Evolutionary conservation across 2,888 invertebrate species (phyloP).

Genomic region (Syritta pipiens): DNA sequence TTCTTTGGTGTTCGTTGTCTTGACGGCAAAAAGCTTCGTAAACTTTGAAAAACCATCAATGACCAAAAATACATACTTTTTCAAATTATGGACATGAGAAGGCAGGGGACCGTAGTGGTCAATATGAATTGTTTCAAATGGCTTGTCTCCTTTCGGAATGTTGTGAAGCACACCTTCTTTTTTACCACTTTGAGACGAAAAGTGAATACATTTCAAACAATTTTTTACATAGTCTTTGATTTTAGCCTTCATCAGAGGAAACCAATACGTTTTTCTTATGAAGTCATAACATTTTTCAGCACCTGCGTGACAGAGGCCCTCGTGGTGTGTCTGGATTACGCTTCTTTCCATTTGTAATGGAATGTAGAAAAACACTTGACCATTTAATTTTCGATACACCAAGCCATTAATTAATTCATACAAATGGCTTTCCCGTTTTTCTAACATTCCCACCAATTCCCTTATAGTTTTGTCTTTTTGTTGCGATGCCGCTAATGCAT

Average conservation of each 20-base stretch:
- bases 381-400: slow-evolving; percentile 31
- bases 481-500: slow-evolving; percentile 31
- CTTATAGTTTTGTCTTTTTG: slow-evolving; percentile 60
- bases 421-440: slow-evolving; percentile 38
- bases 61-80: slow-evolving; percentile 63
- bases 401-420: slow-evolving; percentile 50
- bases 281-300: slow-evolving; percentile 71
- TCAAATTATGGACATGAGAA: slow-evolving; percentile 64
- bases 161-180: too few relatives aligned
- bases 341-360: too few relatives aligned
- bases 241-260: slow-evolving; percentile 43
- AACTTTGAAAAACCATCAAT: too few relatives aligned
- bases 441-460: slow-evolving; percentile 58
- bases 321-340: slow-evolving; percentile 71
- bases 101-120: slow-evolving; percentile 78
- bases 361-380: slow-evolving; percentile 50
- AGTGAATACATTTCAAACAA: slow-evolving; percentile 76
- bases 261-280: slow-evolving; percentile 73
- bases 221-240: slow-evolving; percentile 51
- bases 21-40: too few relatives aligned
- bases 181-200: slow-evolving; percentile 72
- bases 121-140: slow-evolving; percentile 72
- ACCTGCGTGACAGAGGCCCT: slow-evolving; percentile 72
- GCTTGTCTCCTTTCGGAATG: too few relatives aligned
- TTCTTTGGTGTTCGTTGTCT: slow-evolving; percentile 19